phyloP scores from a whole-genome alignment of 1,140 invertebrate genomes.

The Papilio polytes region DNA sequence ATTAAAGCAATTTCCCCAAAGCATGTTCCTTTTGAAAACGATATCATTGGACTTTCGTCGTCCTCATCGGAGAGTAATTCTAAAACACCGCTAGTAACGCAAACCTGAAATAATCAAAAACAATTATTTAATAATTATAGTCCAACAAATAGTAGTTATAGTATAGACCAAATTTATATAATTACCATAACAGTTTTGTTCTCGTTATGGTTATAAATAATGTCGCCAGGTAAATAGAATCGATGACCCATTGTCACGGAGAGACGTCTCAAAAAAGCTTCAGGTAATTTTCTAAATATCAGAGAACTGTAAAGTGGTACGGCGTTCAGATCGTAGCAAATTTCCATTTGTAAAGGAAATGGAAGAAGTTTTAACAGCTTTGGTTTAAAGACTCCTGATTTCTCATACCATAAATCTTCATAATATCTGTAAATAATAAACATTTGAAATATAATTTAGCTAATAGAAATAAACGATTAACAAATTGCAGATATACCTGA shows the following conservation, averaged over 20 bases:
- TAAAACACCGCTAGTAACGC: conserved; percentile 76
- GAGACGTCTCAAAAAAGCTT: conserved; percentile 75
- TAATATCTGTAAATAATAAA: conserved; percentile 62
- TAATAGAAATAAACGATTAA: neutral
- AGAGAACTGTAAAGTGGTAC: conserved; percentile 78
- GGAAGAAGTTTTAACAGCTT: conserved; percentile 71
- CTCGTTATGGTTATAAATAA: conserved; percentile 76
- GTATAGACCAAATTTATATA: conserved; percentile 16
- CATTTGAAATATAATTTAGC: conserved; percentile 15
- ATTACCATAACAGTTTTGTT: conserved; percentile 79
- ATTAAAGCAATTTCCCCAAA: conserved; percentile 77
- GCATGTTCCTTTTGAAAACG: conserved; percentile 78
- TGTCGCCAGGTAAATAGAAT: conserved; percentile 79
- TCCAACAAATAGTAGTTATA: no score
- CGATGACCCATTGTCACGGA: conserved; percentile 78
- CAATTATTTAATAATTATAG: neutral
- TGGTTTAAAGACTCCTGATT: conserved; percentile 76
- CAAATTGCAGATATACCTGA: conserved; percentile 56
- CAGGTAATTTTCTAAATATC: conserved; percentile 76
- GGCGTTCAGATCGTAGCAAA: conserved; percentile 78
- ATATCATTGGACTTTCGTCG: conserved; percentile 82
- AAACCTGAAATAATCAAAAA: conserved; percentile 58
- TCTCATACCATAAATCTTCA: conserved; percentile 79
- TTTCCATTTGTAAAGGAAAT: conserved; percentile 76
- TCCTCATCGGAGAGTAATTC: conserved; percentile 81